Base-by-base conservation (phyloP, 1,140 invertebrate species). In the Drosophila ananassae region DNA sequence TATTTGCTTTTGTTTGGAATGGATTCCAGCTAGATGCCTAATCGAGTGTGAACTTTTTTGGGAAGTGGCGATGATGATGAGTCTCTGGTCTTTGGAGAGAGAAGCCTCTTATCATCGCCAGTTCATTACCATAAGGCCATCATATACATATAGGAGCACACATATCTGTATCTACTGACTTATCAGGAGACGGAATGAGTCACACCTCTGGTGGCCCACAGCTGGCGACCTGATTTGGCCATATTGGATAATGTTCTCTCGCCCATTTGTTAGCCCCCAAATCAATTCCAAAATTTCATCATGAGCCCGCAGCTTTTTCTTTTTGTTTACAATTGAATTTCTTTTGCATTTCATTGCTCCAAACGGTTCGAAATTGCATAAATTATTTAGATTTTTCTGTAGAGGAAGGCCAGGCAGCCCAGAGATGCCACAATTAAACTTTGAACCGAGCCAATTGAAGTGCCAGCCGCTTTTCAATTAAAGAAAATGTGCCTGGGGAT, bases 311-410 rank as follows among this genome's bases (percentile, higher is more conserved):
- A 89, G 83, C 62, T 58, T 72, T 68, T 51, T 71, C 37, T 68
- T 47, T 67, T 37, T 80, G 69, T 87, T 89, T 87, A 74, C 75
- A 66, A 85, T 85, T 78, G 82, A 78, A 80, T 84, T 85, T 77
- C 64, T 84, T 84, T 81, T 58, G 81, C 81, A 60, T 75, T 79
- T 63, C 34, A 72, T 76, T 52, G 32, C 37, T 22, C 10, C 22
- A 59, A 59, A 73, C 62, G 17, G 17, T 17, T 17, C 17, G 72
- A 62, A 79, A 89, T 89, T 79, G 83, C 83, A 89, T 87, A 74
- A 87, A 82, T 82, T 85, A 69, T 73, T 85, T 82, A 68, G 82
- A 82, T 85, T 89, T 85, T 72, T 81, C 58, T 51, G 17, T 24
- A 41, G 9, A 13, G 5, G 25, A 22, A 1, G 25, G 25, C 25